Evolutionary conservation across 2,797 vertebrate genomes (phyloP).

Genomic region (Mus caroli): DNA sequence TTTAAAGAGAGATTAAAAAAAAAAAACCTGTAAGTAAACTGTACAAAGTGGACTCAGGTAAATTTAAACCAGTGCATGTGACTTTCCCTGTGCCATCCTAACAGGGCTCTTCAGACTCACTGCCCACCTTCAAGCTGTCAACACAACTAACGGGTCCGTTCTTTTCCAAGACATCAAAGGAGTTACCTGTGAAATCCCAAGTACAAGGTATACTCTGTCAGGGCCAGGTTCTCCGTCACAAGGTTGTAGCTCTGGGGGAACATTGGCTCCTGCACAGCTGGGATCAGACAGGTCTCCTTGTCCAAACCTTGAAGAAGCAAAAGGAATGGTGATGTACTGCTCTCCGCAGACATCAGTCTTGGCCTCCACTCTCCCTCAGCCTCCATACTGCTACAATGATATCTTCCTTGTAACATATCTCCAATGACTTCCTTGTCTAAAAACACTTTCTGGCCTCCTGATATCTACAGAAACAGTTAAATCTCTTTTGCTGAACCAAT

Average conservation of each 20-base stretch:
- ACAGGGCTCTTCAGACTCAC: not conserved
- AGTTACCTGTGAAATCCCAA: constrained; percentile 94
- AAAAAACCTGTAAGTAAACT: constrained; percentile 19
- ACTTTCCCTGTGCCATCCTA: not conserved
- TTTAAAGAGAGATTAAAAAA: constrained; percentile 6
- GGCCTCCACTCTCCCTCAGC: constrained; percentile 3
- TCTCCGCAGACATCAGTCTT: not conserved
- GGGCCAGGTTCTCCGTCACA: constrained; percentile 97
- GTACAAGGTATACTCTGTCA: constrained; percentile 96
- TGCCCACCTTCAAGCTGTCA: constrained; percentile 1
- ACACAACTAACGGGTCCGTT: not conserved
- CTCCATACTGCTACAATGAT: not conserved
- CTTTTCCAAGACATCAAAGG: not conserved
- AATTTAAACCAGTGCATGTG: not conserved
- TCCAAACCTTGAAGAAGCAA: constrained; percentile 92
- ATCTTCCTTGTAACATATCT: constrained; percentile 39
- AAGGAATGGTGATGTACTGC: constrained; percentile 46
- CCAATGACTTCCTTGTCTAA: constrained; percentile 25
- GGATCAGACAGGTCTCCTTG: constrained; percentile 98
- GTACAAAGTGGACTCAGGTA: not conserved
- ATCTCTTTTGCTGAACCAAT: constrained; percentile 34
- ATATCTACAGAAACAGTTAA: constrained; percentile 11
- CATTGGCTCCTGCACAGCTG: constrained; percentile 92
- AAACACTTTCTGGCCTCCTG: constrained; percentile 44
- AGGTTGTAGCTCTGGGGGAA: constrained; percentile 96